Base-by-base conservation (phyloP, 2,113 vertebrate species). In the Pungitius pungitius region DNA sequence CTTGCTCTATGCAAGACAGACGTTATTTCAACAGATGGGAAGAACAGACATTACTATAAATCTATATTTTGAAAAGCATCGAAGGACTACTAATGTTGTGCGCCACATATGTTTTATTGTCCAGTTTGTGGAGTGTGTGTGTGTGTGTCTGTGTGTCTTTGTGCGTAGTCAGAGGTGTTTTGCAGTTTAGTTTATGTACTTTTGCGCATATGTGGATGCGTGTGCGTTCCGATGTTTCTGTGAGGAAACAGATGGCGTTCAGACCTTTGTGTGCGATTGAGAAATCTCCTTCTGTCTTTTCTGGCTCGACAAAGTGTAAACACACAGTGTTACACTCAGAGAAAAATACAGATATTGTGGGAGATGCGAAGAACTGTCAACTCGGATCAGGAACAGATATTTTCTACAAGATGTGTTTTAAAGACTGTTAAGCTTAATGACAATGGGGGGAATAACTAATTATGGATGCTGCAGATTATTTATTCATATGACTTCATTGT, bases 21-120 rank as follows among this genome's bases (percentile, higher is more conserved):
- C 83, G 82, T 87, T 78, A 76, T 90, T 90, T 80, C 78, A 91
- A 87, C 93, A 93, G 93, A 93, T 94, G 93, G 91, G 75, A 82
- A 80, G 88, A 92, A 80, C 92, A 92, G 86, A 91, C 88, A 78
- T 82, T 83, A 84, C 82, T 80, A 73, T 92, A 87, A 93, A 91
- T 89, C 79, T 72, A 33, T 81, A 82, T 82, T 85, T 75, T 65
- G 27, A 54, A 87, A 85, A 82, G 69, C 58, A 75, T 55, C 20
- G 17, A 78, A 58, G 67, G 72, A 70, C 87, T 81, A 79, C 56
- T 81, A 79, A 87, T 83, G 86, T 85, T 83, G 84, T 82, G 60
- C 59, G 12, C 64, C 58, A 55, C 89, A 87, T 91, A 87, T 92
- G 91, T 89, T 93, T 92, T 85, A 90, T 82, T 87, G 84, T 84